Percentiles rank a stretch among this genome's conserved stretches.
These are phyloP conservation scores for Drosophila parvula DNA, from an alignment of 1,140 invertebrate genomes.

Conservation along the genomic window DNA sequence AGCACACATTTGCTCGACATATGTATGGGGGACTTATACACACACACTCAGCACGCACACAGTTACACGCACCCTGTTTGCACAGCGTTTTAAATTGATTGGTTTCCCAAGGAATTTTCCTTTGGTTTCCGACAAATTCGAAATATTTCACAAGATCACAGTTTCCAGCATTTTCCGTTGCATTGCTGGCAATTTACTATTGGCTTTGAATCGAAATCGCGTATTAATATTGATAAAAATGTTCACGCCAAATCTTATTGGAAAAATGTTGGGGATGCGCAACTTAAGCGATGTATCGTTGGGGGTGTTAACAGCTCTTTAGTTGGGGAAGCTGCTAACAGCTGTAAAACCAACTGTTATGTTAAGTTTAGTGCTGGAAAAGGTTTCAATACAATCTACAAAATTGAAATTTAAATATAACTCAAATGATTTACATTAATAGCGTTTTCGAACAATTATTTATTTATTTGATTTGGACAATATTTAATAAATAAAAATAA, in stretches of 20 bases:
- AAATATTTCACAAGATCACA: conserved; percentile 45
- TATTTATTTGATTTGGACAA: not conserved
- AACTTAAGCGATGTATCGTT: conserved; percentile 19
- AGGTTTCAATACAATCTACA: not conserved
- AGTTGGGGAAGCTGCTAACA: conserved; percentile 1
- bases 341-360: conserved; percentile 14
- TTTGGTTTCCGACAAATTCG: conserved; percentile 27
- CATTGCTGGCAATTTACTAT: conserved; percentile 29
- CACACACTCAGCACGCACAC: conserved; percentile 52
- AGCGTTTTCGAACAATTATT: not conserved
- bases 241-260: conserved; percentile 41
- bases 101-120: conserved; percentile 50
- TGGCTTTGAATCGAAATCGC: conserved; percentile 16
- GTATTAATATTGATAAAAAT: conserved; percentile 44
- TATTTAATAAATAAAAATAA: not conserved
- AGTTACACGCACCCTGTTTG: conserved; percentile 71
- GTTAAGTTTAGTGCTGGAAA: conserved; percentile 1
- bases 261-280: conserved; percentile 29
- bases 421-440: not conserved
- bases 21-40: conserved; percentile 40
- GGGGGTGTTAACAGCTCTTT: not conserved
- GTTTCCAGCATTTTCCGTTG: conserved; percentile 46
- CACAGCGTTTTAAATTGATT: conserved; percentile 66
- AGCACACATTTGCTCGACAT: conserved; percentile 28
- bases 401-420: not conserved